These are phyloP conservation scores for Caenorhabditis elegans DNA, from an alignment of 1,140 invertebrate genomes.

Conservation along the genomic window WBcel235 BX284606.5:7699501-7700000, in stretches of 20 bases:
- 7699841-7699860: no score
- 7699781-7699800: no score
- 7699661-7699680: conserved; percentile 20
- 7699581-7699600: not conserved
- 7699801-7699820: no score
- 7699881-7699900: no score
- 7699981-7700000: no score
- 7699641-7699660: not conserved
- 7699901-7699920: no score
- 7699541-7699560: conserved; percentile 5
- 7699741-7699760: not conserved
- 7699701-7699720: not conserved
- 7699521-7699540: not conserved
- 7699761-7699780: no score
- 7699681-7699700: not conserved
- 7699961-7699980: no score
- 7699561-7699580: not conserved
- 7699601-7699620: conserved; percentile 14
- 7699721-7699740: not conserved
- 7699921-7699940: no score
- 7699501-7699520: conserved; percentile 19
- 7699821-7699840: no score
- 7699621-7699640: not conserved
- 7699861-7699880: no score
- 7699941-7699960: no score